Conservation (phyloP, 1,140 invertebrate genomes). For the Tetramorium parvispinum region DNA sequence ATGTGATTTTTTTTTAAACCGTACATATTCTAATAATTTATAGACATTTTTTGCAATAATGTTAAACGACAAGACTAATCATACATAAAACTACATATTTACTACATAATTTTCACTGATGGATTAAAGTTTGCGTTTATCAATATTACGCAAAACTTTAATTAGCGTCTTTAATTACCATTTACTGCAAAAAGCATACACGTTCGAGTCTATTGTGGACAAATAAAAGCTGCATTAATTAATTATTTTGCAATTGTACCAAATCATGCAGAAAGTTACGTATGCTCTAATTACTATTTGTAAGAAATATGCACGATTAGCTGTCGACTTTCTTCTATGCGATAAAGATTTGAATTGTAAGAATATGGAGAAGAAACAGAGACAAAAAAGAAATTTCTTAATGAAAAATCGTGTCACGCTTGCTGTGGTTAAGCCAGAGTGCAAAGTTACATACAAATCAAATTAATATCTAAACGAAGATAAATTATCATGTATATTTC, state of each 20-base stretch:
- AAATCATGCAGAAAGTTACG: constrained; percentile 27
- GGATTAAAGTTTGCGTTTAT: neutral
- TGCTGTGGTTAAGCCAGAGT: neutral
- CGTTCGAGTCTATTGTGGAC: neutral
- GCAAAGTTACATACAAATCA: constrained; percentile 21
- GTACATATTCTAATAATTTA: neutral
- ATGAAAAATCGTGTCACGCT: neutral
- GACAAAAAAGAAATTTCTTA: constrained; percentile 19
- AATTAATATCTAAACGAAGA: constrained; percentile 1
- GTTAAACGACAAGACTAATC: neutral
- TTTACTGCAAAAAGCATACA: neutral
- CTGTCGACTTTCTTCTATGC: neutral
- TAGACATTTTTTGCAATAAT: neutral
- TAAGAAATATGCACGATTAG: constrained; percentile 11
- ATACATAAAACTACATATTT: neutral
- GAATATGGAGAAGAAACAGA: neutral
- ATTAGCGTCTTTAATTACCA: constrained; percentile 40
- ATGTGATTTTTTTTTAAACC: neutral
- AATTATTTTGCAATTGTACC: neutral
- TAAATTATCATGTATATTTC: constrained; percentile 11
- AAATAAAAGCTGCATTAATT: neutral
- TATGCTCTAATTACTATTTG: constrained; percentile 25
- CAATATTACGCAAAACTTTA: constrained; percentile 2
- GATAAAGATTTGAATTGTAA: neutral
- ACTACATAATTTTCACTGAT: neutral